Base-by-base conservation (phyloP, 2,113 vertebrate genomes). In the Cepphus grylle region DNA sequence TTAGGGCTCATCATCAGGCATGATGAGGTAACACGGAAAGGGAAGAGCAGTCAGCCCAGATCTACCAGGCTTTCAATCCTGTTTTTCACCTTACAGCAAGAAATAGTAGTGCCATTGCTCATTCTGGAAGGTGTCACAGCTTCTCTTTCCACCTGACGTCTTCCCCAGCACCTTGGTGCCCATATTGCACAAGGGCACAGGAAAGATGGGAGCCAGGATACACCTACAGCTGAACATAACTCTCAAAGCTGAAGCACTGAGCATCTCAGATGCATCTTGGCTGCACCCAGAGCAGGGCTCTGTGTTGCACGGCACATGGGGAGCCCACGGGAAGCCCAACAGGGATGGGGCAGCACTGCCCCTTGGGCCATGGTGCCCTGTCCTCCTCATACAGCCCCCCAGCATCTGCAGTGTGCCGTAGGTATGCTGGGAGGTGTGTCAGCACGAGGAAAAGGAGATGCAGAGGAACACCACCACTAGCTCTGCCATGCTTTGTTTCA, bases 281-380 rank as follows among this genome's bases (percentile, higher is more conserved):
- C 40, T 34, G 47, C 53, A 56, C 13, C 21, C 42, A 40, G 27
- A 82, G 34, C 32, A 34, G 36, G 42, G 12, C 8, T 81, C 17
- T 66, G 15, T 19, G 36, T 30, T 1, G 0, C 50, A 47, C 1
- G 1, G 36, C 3, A 0, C 7, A 16, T 9, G 27, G 32, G 14
- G 15, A 78, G n/a, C 17, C 81, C 36, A 7, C 4, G 10, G 42
- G 47, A 45, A 76, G 30, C 7, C 36, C 12, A 63, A 4, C 0
- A 3, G 15, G 25, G 26, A 66, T 23, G 21, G 23, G 21, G 15
- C 45, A 66, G 38, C 34, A 32, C 12, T 40, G 38, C 8, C 42
- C 23, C 9, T 16, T 55, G 29, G 14, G 12, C 9, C 23, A 6
- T 30, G 16, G 29, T 23, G 30, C 29, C 34, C 6, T 3, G 5